Base-by-base conservation (phyloP, 2,797 vertebrate species). In the Intellagama lesueurii region DNA sequence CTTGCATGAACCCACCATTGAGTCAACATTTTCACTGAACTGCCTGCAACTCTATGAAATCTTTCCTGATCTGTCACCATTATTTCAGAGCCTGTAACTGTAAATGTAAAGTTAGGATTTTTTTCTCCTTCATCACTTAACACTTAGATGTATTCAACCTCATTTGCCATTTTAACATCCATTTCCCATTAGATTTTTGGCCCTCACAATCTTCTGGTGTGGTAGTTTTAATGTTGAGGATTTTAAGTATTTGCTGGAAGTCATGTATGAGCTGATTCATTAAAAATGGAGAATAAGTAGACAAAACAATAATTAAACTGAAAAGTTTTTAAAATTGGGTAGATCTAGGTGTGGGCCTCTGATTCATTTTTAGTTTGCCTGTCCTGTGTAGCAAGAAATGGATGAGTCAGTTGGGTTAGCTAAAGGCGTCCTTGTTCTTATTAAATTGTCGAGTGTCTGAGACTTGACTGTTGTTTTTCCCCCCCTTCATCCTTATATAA, bases 341-440 rank as follows among this genome's bases (percentile, higher is more conserved):
- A 64, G 66, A 83, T 73, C 32, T 89, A 66, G 69, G 83, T 81
- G 83, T 89, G 40, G 56, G 17, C 70, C 56, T 86, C 44, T 86
- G 70, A 86, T 81, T 86, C 47, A 86, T 68, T 35, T 86, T 86
- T 79, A 79, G 77, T 86, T 89, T 89, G 69, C n/a, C 8, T 35
- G 69, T 40, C 83, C 83, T 86, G 35, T 86, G 75, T 24, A 81
- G 32, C 60, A 85, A 60, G 35, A 68, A 75, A 81, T 66, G 40
- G 52, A 75, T 81, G 84, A 81, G 60, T 89, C 70, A 86, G 78
- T 72, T 76, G 81, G 70, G 56, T 81, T 89, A 52, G 52, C 52
- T 66, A 64, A 88, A 82, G 44, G 40, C 44, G 30, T 73, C 49
- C 77, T 83, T 73, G 82, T 85, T 89, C 73, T 72, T n/a, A 47